These are phyloP conservation scores for Acanthornis magna DNA, from an alignment of 2,797 vertebrate genomes.

Conservation along the genomic window DNA sequence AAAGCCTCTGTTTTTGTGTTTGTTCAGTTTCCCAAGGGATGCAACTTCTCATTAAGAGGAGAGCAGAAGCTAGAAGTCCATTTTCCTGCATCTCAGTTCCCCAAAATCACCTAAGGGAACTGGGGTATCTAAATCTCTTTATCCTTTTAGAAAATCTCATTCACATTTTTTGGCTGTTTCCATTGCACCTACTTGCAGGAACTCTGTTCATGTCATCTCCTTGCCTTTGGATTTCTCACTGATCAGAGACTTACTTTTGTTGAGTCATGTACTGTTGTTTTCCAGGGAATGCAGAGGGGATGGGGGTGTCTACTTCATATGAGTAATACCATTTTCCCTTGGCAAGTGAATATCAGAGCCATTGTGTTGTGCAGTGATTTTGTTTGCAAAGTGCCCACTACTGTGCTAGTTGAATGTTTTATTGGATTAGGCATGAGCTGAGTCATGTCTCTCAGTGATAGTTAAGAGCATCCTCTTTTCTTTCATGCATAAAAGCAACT, in stretches of 20 bases:
- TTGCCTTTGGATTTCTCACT: background rate
- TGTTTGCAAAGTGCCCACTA: background rate
- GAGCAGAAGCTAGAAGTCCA: background rate
- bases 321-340: background rate
- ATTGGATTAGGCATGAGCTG: background rate
- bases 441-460: background rate
- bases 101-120: background rate
- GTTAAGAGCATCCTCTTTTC: background rate
- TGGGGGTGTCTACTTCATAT: background rate
- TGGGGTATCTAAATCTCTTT: background rate
- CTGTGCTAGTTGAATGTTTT: background rate
- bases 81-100: background rate
- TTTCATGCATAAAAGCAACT: conserved; percentile 78
- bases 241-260: background rate
- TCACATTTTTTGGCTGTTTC: background rate
- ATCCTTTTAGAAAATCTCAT: background rate
- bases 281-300: background rate
- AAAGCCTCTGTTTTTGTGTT: background rate
- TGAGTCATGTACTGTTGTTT: background rate
- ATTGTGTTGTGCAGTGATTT: background rate
- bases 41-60: background rate
- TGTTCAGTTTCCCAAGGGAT: background rate
- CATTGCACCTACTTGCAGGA: background rate
- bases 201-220: background rate
- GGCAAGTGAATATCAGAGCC: background rate